Evolutionary conservation across 2,113 vertebrate genomes (phyloP).

Genomic region (Thamnophis sirtalis): DNA sequence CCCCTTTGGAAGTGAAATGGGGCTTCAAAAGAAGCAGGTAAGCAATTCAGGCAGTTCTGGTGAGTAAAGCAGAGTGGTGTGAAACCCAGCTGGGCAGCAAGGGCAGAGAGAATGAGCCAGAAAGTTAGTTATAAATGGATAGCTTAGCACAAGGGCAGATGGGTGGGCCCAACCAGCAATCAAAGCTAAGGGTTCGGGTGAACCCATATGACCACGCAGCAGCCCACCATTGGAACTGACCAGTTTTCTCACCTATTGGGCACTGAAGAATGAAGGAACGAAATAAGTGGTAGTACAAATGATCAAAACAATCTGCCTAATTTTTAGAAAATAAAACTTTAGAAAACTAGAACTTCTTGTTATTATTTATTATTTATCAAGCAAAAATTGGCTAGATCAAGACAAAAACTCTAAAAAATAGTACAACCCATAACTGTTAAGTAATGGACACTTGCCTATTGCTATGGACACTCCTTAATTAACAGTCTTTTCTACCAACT

Average conservation of each 20-base stretch:
- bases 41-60: too few relatives aligned
- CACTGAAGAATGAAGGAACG: neutral
- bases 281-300: neutral
- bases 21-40: too few relatives aligned
- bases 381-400: neutral
- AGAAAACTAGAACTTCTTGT: neutral
- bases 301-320: neutral
- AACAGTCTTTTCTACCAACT: slow-evolving; percentile 10
- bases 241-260: rapidly evolving
- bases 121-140: too few relatives aligned
- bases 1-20: too few relatives aligned
- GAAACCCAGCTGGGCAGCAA: too few relatives aligned
- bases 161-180: too few relatives aligned
- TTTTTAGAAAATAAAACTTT: neutral
- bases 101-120: too few relatives aligned
- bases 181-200: too few relatives aligned
- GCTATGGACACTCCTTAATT: slow-evolving; percentile 20
- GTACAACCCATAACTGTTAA: slow-evolving; percentile 13
- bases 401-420: neutral
- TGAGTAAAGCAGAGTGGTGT: too few relatives aligned
- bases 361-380: slow-evolving; percentile 15
- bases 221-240: too few relatives aligned
- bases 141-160: too few relatives aligned
- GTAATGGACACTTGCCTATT: neutral
- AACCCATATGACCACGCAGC: too few relatives aligned